A percentile compares a stretch with the other conserved stretches of the same genome.
Evolutionary conservation across 1,140 invertebrate species (phyloP).

Genomic region (Drosophila kepulauana): DNA sequence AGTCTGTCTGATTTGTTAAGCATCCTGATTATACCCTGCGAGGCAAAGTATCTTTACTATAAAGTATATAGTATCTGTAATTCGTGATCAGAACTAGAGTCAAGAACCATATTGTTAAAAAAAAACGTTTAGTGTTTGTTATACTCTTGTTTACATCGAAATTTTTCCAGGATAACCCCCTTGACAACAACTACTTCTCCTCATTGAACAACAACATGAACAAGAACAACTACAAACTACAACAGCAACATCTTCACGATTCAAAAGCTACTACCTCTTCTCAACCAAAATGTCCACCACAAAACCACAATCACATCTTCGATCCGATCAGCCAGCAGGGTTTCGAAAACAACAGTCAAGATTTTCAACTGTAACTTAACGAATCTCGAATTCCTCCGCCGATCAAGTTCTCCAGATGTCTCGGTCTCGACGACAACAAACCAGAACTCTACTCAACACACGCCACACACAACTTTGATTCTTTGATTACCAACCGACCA

Average conservation of each 20-base stretch:
- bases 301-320: constrained; percentile 54
- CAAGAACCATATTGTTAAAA: constrained; percentile 2
- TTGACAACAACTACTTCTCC: constrained; percentile 67
- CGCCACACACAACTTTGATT: constrained; percentile 20
- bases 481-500: constrained; percentile 3
- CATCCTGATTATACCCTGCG: neutral
- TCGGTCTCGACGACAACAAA: constrained; percentile 40
- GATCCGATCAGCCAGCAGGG: constrained; percentile 50
- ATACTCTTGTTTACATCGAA: constrained; percentile 59
- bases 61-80: neutral
- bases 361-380: constrained; percentile 53
- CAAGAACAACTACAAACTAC: constrained; percentile 44
- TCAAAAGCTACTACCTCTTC: constrained; percentile 36
- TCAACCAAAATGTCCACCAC: constrained; percentile 53
- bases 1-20: constrained; percentile 7
- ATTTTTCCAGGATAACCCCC: constrained; percentile 68
- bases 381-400: constrained; percentile 35
- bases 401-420: constrained; percentile 48
- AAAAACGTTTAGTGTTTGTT: constrained; percentile 50
- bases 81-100: constrained; percentile 6
- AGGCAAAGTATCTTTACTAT: neutral
- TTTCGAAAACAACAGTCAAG: constrained; percentile 39
- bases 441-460: constrained; percentile 5
- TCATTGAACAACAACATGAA: constrained; percentile 68
- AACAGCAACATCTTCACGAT: constrained; percentile 58